These are phyloP conservation scores for Tetragonula carbonaria DNA, from an alignment of 2,888 invertebrate genomes.

Conservation along the genomic window DNA sequence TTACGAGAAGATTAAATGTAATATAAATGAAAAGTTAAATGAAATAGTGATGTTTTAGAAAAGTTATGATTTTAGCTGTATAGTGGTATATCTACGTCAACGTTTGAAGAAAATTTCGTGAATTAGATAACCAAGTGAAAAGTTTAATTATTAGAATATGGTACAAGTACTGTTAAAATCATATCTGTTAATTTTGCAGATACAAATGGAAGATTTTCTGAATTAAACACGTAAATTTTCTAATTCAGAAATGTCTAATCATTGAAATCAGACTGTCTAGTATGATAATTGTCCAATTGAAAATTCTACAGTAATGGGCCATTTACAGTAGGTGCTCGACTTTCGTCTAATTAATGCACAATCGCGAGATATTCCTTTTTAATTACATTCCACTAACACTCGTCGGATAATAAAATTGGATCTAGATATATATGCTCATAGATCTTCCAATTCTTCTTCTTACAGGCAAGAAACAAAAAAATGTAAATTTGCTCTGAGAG, in stretches of 20 bases:
- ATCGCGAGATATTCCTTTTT: conserved; percentile 27
- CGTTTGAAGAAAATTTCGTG: not conserved
- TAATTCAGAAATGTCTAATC: not conserved
- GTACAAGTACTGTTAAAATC: not conserved
- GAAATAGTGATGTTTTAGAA: no score
- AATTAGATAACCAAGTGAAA: not conserved
- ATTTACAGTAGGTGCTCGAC: not conserved
- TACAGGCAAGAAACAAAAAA: not conserved
- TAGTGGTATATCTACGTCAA: not conserved
- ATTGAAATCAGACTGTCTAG: not conserved
- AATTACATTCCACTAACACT: conserved; percentile 28
- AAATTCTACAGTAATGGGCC: not conserved
- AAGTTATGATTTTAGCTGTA: no score
- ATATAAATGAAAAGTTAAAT: not conserved
- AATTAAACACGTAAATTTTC: not conserved
- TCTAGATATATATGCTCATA: not conserved
- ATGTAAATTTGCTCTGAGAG: not conserved
- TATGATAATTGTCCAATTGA: not conserved
- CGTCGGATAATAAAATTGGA: conserved; percentile 32
- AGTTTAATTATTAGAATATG: not conserved
- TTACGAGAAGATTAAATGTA: not conserved
- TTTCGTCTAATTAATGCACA: not conserved
- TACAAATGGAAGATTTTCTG: not conserved
- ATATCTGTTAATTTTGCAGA: not conserved
- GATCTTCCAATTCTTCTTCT: not conserved